Evolutionary conservation across 2,888 invertebrate species (phyloP).

Genomic region (Xanthorhoe designata): DNA sequence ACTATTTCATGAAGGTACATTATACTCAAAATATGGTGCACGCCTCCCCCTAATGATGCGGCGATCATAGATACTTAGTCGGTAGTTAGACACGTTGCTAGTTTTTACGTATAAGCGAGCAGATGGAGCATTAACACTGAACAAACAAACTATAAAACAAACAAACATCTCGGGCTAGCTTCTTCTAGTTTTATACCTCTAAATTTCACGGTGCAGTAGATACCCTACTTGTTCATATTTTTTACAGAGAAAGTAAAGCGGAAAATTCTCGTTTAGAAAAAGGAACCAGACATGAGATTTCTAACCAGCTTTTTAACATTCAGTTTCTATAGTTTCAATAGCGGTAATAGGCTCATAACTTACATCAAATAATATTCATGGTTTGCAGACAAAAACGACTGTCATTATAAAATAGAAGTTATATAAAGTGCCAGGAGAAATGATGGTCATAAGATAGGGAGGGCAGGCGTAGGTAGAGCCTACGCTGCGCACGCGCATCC

Average conservation of each 20-base stretch:
- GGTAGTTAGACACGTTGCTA: background rate
- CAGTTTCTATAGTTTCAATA: constrained; percentile 19
- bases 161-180: background rate
- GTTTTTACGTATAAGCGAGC: background rate
- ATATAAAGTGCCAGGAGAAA: constrained; percentile 78
- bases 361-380: constrained; percentile 26
- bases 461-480: constrained; percentile 63
- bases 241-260: background rate
- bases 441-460: constrained; percentile 77
- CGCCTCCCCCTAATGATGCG: constrained; percentile 27
- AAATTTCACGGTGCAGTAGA: background rate
- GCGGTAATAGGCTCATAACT: constrained; percentile 27
- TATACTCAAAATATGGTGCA: constrained; percentile 38
- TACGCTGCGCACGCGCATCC: constrained; percentile 54
- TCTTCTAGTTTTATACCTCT: background rate
- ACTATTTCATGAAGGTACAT: constrained; percentile 51
- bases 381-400: constrained; percentile 53
- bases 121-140: background rate
- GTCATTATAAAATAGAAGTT: constrained; percentile 70
- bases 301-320: constrained; percentile 15
- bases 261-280: background rate
- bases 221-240: background rate
- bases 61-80: constrained; percentile 14
- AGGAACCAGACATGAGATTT: background rate
- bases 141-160: background rate